These are phyloP conservation scores for Macrostomum lignano DNA, from an alignment of 1,140 invertebrate species.

Conservation along the genomic window DNA sequence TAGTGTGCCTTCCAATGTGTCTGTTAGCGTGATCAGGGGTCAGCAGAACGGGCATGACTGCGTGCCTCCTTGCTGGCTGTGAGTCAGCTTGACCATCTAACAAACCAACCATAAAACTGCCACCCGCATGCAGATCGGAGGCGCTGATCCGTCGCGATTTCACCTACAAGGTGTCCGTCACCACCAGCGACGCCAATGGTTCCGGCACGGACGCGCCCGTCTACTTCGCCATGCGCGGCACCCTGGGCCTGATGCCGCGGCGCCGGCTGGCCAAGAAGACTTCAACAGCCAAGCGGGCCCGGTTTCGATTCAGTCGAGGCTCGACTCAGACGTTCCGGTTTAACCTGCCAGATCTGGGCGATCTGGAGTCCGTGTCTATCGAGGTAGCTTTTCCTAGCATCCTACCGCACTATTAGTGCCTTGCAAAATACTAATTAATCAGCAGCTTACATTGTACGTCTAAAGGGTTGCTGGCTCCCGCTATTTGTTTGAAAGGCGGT, in stretches of 20 bases:
- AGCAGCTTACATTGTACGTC: no score
- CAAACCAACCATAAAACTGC: no score
- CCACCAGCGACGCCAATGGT: conserved; percentile 19
- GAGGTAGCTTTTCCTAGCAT: conserved; percentile 12
- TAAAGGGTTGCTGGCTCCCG: no score
- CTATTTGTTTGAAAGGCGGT: no score
- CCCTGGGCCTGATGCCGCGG: conserved; percentile 17
- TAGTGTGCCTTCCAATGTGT: no score
- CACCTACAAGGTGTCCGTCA: conserved; percentile 24
- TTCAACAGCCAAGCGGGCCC: conserved; percentile 10
- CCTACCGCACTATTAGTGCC: background rate
- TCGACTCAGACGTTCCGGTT: conserved; percentile 23
- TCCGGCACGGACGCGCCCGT: conserved; percentile 23
- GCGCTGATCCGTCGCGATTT: no score
- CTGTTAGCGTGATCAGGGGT: no score
- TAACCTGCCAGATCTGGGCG: conserved; percentile 17
- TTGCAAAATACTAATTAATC: conserved; percentile 5
- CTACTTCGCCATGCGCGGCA: conserved; percentile 17
- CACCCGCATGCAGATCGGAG: no score
- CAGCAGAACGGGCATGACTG: no score
- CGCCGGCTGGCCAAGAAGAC: conserved; percentile 19
- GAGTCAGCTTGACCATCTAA: no score
- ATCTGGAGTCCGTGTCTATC: conserved; percentile 17
- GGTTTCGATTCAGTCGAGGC: conserved; percentile 18
- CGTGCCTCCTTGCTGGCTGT: no score